A percentile compares a stretch with the other conserved stretches of the same genome.
phyloP scores from a whole-genome alignment of 2,888 invertebrate species.

The Melolontha melolontha region DNA sequence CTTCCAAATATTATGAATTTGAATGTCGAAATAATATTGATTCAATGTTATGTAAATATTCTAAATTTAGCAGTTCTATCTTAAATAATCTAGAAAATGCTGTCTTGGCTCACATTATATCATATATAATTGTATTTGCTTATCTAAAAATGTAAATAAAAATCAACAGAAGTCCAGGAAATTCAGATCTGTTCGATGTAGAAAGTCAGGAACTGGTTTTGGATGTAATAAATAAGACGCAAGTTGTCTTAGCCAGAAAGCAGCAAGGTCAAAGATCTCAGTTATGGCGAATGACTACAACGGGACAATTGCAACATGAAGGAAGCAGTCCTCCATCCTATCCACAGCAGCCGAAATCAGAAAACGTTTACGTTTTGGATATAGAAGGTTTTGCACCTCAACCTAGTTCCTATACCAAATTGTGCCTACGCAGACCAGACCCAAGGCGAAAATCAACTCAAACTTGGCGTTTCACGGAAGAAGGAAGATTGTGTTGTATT shows the following conservation, averaged over 20 bases:
- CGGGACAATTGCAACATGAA: conserved; percentile 93
- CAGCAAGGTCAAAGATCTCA: conserved; percentile 82
- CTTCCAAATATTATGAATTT: too few species aligned
- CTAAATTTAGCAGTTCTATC: too few species aligned
- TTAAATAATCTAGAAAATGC: too few species aligned
- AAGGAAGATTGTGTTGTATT: conserved; percentile 87
- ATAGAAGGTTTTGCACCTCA: conserved; percentile 90
- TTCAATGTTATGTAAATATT: too few species aligned
- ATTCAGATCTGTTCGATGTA: conserved; percentile 67
- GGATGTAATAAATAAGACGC: conserved; percentile 76
- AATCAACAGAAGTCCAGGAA: conserved; percentile 8
- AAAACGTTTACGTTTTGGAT: conserved; percentile 80
- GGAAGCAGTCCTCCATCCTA: conserved; percentile 79
- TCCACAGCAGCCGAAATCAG: conserved; percentile 58
- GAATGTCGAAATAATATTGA: too few species aligned
- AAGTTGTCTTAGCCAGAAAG: conserved; percentile 80
- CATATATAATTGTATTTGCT: too few species aligned
- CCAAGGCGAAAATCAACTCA: conserved; percentile 88
- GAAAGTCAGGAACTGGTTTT: conserved; percentile 83
- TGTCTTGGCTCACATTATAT: too few species aligned
- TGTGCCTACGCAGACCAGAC: conserved; percentile 87
- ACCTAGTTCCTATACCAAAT: conserved; percentile 79
- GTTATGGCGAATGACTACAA: conserved; percentile 93
- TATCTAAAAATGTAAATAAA: too few species aligned
- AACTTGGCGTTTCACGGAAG: conserved; percentile 89